phyloP scores from a whole-genome alignment of 2,113 vertebrate genomes.

The Gorsachius goisagi region DNA sequence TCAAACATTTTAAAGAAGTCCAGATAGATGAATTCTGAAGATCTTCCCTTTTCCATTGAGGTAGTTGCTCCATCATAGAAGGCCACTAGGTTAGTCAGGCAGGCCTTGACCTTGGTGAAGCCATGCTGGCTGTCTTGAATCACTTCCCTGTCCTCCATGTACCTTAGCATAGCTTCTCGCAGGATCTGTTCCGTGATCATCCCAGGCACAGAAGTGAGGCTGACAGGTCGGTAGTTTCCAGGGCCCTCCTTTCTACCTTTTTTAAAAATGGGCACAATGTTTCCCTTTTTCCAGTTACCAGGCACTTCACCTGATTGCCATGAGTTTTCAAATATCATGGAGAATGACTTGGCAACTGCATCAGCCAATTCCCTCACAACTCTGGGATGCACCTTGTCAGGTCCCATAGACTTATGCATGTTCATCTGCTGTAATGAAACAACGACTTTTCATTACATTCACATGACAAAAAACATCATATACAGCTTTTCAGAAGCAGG shows the following conservation, averaged over 20 bases:
- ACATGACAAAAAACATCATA: background rate
- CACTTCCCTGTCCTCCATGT: background rate
- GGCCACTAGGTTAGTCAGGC: background rate
- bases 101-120: background rate
- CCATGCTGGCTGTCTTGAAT: too few species aligned
- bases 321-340: background rate
- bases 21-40: too few species aligned
- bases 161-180: background rate
- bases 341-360: background rate
- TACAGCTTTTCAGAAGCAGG: background rate
- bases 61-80: background rate
- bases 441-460: background rate
- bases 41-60: background rate
- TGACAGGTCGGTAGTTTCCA: background rate
- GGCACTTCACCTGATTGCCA: background rate
- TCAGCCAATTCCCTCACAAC: background rate
- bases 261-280: background rate
- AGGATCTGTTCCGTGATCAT: background rate
- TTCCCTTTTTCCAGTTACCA: background rate
- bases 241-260: too few species aligned
- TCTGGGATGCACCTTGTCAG: background rate
- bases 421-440: background rate
- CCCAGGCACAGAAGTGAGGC: background rate
- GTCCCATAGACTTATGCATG: background rate
- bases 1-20: background rate